Evolutionary conservation across 1,140 invertebrate species (phyloP), one percentile per base, ranked within the genome.

Genomic region (Chlorops oryzae): DNA sequence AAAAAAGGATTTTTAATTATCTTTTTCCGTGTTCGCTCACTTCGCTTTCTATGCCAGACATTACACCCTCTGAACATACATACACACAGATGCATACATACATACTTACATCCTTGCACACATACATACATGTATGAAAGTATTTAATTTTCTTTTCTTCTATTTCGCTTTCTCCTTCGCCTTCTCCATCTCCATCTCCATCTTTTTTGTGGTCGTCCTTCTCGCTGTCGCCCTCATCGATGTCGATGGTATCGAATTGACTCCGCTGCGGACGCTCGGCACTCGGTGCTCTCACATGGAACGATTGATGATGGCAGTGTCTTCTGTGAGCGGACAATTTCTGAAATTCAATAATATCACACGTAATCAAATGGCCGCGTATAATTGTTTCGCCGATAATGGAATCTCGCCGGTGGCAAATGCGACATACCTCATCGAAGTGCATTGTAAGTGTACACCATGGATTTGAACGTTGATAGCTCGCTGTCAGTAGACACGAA

Each of bases 351-450:
- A 84, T 2, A 79, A 81, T 59, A 84, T 93, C 6, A 90, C 83
- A 21, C 78, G 92, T 42, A 82, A 84, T 59, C 89, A 95, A 64
- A 92, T 91, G 78, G 91, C 90, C 40, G 81, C 80, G 22, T 94
- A 94, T 63, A 80, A 82, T 10, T 95, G 92, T 58, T 80, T 85
- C 20, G 92, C 92, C 28, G 83, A 88, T 70, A 95, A 95, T 71
- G 92, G 91, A 2, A 81, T 95, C 59, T 84, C 87, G 15, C 92
- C 92, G 0, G 75, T 83, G 32, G 87, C 84, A 27, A 86, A 82
- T 65, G 87, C 89, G 70, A 86, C 81, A 27, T 89, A 87, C 52
- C 79, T 80, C 44, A 77, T 96, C 7, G 85, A 92, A 75, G 89
- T 95, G 12, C 84, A 90, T 57, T 96, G 92, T 95, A 73, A 89